Conservation (phyloP, 2,888 invertebrate species). For the Athrips mouffetella region DNA sequence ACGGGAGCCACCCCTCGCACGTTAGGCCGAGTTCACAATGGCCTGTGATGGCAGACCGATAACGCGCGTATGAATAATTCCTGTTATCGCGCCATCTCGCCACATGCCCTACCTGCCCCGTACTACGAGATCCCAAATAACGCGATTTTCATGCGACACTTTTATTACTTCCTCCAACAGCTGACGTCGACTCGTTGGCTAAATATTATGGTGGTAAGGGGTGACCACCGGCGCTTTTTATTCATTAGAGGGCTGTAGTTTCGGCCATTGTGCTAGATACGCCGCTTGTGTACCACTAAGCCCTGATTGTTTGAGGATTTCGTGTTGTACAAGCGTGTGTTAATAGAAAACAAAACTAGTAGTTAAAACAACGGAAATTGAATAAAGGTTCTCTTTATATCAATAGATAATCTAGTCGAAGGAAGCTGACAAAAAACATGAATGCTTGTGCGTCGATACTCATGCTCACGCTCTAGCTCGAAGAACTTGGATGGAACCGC, state of each 20-base stretch:
- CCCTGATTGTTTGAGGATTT: constrained; percentile 66
- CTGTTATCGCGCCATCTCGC: constrained; percentile 75
- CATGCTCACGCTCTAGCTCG: too few relatives aligned
- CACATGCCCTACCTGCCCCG: constrained; percentile 76
- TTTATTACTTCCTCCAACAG: constrained; percentile 31
- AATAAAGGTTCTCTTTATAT: constrained; percentile 41
- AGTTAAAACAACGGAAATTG: constrained; percentile 50
- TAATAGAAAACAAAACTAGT: constrained; percentile 58
- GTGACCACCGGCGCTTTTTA: constrained; percentile 63
- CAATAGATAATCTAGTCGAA: too few relatives aligned
- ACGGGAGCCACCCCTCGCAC: constrained; percentile 71
- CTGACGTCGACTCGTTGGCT: constrained; percentile 19
- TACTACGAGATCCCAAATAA: constrained; percentile 57
- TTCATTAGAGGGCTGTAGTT: constrained; percentile 71
- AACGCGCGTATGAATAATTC: constrained; percentile 77
- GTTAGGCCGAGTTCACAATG: constrained; percentile 69
- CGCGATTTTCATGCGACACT: constrained; percentile 39
- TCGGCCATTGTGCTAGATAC: constrained; percentile 70
- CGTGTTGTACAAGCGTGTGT: constrained; percentile 51
- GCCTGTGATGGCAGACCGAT: constrained; percentile 73
- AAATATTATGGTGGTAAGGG: constrained; percentile 44
- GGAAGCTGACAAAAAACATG: too few relatives aligned
- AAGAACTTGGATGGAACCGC: too few relatives aligned
- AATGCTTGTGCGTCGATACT: too few relatives aligned
- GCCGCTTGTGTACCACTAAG: constrained; percentile 63